phyloP scores from a whole-genome alignment of 2,113 vertebrate species.

The Thalassoma bifasciatum region DNA sequence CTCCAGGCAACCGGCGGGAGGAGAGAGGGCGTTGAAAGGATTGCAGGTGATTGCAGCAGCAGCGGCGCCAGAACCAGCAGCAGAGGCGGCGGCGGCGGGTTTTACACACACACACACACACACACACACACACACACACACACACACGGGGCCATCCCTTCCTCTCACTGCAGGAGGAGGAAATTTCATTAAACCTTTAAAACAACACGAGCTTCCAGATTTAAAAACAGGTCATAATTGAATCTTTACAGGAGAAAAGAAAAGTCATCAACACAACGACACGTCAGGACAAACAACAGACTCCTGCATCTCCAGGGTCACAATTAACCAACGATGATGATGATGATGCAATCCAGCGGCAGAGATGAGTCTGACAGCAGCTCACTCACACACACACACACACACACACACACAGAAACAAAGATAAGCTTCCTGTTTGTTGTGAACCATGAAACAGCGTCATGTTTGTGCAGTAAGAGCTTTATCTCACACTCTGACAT shows the following conservation, averaged over 20 bases:
- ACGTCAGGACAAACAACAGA: not conserved
- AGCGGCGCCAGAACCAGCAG: slow-evolving; percentile 23
- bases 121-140: too few relatives aligned
- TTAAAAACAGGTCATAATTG: not conserved
- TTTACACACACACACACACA: too few relatives aligned
- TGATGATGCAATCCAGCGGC: slow-evolving; percentile 81
- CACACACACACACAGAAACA: not conserved
- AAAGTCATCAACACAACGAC: not conserved
- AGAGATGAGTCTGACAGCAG: slow-evolving; percentile 72
- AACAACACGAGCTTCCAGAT: not conserved
- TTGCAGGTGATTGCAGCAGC: slow-evolving; percentile 87
- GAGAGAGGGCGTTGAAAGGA: slow-evolving; percentile 73
- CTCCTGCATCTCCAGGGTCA: slow-evolving; percentile 77
- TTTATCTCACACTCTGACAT: too few relatives aligned
- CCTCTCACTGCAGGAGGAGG: slow-evolving; percentile 55
- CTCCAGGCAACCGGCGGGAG: slow-evolving; percentile 78
- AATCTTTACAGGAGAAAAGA: not conserved
- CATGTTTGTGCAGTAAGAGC: too few relatives aligned
- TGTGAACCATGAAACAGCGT: not conserved
- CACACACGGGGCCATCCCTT: slow-evolving; percentile 42
- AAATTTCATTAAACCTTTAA: not conserved
- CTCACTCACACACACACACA: slow-evolving; percentile 24
- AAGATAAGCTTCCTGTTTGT: not conserved
- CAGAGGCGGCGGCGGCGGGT: slow-evolving; percentile 45
- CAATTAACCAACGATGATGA: slow-evolving; percentile 74